A percentile compares a stretch with the other conserved stretches of the same genome.
Evolutionary conservation across 2,888 invertebrate genomes (phyloP).

Genomic region (Nomada fabriciana): DNA sequence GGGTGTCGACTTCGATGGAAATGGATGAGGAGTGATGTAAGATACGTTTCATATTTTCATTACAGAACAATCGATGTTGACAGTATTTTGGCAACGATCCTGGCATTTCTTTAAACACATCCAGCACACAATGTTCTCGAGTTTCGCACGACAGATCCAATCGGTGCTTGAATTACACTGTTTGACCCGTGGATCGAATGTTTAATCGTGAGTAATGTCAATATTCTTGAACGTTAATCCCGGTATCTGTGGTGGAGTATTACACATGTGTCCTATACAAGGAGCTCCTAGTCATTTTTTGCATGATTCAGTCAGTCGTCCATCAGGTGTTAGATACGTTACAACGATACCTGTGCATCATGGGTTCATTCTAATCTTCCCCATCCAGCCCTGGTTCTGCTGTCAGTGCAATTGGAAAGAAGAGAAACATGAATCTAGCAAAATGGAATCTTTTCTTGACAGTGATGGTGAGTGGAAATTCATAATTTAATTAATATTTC

Average conservation of each 20-base stretch:
- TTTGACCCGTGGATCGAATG: conserved; percentile 69
- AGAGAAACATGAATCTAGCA: conserved; percentile 49
- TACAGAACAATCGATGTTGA: background rate
- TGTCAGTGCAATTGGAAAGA: conserved; percentile 5
- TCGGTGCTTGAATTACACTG: conserved; percentile 61
- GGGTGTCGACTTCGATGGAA: no score
- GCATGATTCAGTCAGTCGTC: conserved; percentile 73
- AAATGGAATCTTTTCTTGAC: conserved; percentile 37
- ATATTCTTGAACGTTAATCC: conserved; percentile 64
- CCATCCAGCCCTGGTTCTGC: background rate
- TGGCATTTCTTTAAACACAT: background rate
- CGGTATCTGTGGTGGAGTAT: conserved; percentile 59
- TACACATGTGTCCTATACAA: conserved; percentile 55
- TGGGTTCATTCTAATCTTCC: conserved; percentile 37
- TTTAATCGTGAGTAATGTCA: conserved; percentile 75
- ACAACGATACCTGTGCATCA: conserved; percentile 16
- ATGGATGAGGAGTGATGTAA: background rate
- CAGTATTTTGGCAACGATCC: background rate
- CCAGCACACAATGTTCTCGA: conserved; percentile 48
- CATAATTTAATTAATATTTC: background rate
- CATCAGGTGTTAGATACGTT: conserved; percentile 56
- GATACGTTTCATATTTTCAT: background rate
- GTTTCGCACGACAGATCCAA: conserved; percentile 55
- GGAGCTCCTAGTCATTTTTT: conserved; percentile 37
- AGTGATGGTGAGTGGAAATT: conserved; percentile 54